phyloP scores from a whole-genome alignment of 2,888 invertebrate genomes.

The Acronicta aceris region DNA sequence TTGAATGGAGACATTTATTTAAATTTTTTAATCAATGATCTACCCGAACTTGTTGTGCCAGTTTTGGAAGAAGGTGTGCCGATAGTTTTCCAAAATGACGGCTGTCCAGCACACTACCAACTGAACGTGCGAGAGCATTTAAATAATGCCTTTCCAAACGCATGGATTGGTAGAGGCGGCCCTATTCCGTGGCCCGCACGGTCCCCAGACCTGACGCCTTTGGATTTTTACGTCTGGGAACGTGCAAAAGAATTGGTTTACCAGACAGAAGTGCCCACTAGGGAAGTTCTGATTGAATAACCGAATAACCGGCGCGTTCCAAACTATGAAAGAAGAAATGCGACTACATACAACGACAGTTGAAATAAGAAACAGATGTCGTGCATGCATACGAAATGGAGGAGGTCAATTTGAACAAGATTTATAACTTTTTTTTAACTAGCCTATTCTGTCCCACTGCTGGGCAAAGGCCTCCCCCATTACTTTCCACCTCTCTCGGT shows the following conservation, averaged over 20 bases:
- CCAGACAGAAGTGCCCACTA: too few relatives aligned
- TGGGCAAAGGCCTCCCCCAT: too few relatives aligned
- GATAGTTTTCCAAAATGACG: conserved; percentile 10
- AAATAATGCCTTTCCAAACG: conserved; percentile 14
- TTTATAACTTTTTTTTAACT: too few relatives aligned
- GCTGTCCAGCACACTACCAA: conserved; percentile 14
- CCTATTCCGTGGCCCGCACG: conserved; percentile 6
- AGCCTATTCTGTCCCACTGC: too few relatives aligned
- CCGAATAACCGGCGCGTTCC: too few relatives aligned
- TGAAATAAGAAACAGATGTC: conserved; percentile 2
- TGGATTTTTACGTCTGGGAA: conserved; percentile 1
- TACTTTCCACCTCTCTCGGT: too few relatives aligned
- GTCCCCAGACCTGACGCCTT: not conserved
- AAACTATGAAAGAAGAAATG: too few relatives aligned
- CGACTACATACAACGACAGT: not conserved
- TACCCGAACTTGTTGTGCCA: too few relatives aligned
- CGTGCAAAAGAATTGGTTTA: too few relatives aligned
- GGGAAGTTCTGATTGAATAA: too few relatives aligned
- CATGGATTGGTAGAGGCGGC: conserved; percentile 12
- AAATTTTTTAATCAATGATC: not conserved
- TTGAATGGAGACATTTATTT: conserved; percentile 16
- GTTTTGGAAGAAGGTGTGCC: not conserved
- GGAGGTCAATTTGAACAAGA: conserved; percentile 1
- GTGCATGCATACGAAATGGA: conserved; percentile 3
- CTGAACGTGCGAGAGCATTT: conserved; percentile 7